Conservation (phyloP, 2,797 vertebrate species). For the Hafferia zeledoni region DNA sequence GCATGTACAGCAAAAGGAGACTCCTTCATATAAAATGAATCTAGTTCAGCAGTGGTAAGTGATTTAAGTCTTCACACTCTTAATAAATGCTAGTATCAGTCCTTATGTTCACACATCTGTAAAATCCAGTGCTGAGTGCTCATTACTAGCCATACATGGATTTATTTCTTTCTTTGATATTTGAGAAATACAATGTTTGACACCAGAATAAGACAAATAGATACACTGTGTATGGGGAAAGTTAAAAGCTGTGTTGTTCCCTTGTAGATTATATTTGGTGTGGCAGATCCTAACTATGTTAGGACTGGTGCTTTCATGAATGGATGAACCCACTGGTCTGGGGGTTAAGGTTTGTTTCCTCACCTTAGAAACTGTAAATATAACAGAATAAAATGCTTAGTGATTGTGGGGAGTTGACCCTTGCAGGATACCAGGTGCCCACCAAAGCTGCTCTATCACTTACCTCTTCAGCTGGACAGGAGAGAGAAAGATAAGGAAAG, state of each 20-base stretch:
- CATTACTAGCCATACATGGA: not conserved
- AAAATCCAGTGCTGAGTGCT: not conserved
- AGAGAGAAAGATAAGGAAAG: not conserved
- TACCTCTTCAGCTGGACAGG: not conserved
- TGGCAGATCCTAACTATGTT: conserved; percentile 6
- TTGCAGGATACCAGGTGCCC: not conserved
- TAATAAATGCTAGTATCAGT: not conserved
- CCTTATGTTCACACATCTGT: not conserved
- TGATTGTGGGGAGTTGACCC: not conserved
- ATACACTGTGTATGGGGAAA: not conserved
- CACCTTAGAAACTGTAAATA: not conserved
- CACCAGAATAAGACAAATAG: not conserved
- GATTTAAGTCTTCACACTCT: not conserved
- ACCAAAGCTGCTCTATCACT: not conserved
- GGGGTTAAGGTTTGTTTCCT: not conserved
- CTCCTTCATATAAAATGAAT: not conserved
- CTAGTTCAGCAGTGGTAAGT: not conserved
- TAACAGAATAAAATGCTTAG: not conserved
- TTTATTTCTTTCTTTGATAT: not conserved
- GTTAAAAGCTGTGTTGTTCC: not conserved
- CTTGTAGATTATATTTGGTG: not conserved
- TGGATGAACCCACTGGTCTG: not conserved
- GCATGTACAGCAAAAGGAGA: not conserved
- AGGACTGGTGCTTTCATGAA: not conserved
- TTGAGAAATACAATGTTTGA: not conserved